Conservation (phyloP, 1,140 invertebrate species). For the Orussus abietinus region DNA sequence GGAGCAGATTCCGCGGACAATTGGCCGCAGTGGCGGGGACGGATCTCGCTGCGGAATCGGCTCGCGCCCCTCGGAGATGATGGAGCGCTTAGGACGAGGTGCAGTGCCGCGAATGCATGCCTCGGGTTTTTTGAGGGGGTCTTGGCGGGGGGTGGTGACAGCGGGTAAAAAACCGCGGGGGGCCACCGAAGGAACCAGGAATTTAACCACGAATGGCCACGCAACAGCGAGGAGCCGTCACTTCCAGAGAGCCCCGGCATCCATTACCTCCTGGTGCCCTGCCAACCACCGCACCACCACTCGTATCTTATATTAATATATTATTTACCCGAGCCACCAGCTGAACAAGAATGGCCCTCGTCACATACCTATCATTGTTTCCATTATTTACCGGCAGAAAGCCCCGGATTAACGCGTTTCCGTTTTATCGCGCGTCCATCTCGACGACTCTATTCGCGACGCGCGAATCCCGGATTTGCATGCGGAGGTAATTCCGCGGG, state of each 20-base stretch:
- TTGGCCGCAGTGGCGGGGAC: no score
- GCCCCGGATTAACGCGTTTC: no score
- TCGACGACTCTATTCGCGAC: no score
- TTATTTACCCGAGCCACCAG: slow-evolving; percentile 42
- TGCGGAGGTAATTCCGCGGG: no score
- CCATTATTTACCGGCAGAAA: slow-evolving; percentile 50
- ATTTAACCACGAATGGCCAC: slow-evolving; percentile 52
- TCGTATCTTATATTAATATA: slow-evolving; percentile 52
- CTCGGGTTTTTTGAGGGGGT: no score
- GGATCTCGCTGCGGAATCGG: no score
- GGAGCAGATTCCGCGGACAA: no score
- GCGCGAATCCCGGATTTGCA: no score
- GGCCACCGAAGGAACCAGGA: slow-evolving; percentile 44
- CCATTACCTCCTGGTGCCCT: slow-evolving; percentile 53
- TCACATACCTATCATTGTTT: slow-evolving; percentile 51
- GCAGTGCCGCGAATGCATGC: no score
- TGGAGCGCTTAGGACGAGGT: no score
- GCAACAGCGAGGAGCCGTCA: slow-evolving; percentile 51
- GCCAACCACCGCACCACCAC: slow-evolving; percentile 42
- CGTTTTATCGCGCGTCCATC: no score
- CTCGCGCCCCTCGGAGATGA: no score
- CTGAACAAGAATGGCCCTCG: slow-evolving; percentile 43
- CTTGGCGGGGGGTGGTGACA: slow-evolving; percentile 52
- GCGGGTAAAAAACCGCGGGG: slow-evolving; percentile 41
- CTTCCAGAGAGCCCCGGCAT: slow-evolving; percentile 45